Conservation (phyloP, 2,113 vertebrate species). For the Ictalurus punctatus region DNA sequence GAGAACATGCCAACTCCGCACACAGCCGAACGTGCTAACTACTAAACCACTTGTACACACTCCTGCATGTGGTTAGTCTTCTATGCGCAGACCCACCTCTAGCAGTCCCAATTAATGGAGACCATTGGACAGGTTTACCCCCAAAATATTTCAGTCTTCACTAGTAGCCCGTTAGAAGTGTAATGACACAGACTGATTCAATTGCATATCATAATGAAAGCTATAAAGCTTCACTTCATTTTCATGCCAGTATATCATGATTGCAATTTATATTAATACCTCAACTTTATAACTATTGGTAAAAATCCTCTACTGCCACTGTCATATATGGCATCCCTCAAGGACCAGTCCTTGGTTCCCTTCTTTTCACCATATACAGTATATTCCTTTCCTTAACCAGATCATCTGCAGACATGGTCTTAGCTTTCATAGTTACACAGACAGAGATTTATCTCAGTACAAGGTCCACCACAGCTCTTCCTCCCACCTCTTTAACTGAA, state of each 20-base stretch:
- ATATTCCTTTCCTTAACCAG: not conserved
- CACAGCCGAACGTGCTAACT: too few relatives aligned
- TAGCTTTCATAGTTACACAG: not conserved
- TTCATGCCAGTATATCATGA: not conserved
- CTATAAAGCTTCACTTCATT: too few relatives aligned
- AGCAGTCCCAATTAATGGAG: not conserved
- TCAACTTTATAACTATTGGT: not conserved
- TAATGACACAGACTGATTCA: not conserved
- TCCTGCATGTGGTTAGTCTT: not conserved
- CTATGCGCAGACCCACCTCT: not conserved
- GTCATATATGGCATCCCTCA: not conserved
- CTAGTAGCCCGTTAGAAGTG: not conserved
- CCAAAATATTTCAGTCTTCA: not conserved
- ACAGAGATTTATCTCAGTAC: not conserved
- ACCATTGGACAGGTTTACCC: not conserved
- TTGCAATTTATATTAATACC: not conserved
- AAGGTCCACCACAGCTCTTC: not conserved
- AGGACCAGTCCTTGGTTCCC: not conserved
- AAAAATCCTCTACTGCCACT: not conserved
- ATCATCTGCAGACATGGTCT: not conserved
- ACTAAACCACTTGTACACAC: not conserved
- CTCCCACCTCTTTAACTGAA: not conserved
- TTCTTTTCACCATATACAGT: not conserved
- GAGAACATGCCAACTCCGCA: too few relatives aligned
- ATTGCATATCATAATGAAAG: not conserved